Evolutionary conservation across 2,888 invertebrate species (phyloP), one percentile per base, ranked within the genome.

Genomic region (Acanthococcus lagerstroemiae): DNA sequence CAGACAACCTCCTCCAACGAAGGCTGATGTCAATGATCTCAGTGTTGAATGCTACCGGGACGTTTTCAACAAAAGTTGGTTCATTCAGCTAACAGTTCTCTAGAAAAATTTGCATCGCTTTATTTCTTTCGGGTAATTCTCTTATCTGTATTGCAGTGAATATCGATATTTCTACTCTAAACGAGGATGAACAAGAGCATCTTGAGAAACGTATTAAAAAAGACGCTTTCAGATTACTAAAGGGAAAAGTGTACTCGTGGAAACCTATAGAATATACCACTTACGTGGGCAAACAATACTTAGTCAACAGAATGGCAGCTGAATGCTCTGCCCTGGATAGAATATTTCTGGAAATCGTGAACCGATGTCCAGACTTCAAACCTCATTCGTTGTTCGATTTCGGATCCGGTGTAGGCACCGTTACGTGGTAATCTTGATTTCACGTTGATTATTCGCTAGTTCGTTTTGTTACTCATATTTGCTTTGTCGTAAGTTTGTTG

Each of bases 371-470:
- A 0, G 75, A 82, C 19, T 95, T 88, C 74, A 79, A 79, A 67
- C 95, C 95, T 0, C 78, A 81, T 67, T 83, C 84, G 68, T 81
- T 92, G 70, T 88, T 95, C 71, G 95, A 96, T 78, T 93, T 90
- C 76, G 96, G 95, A 0, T 90, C 94, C 4, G 96, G 96, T 0
- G 78, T 90, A 4, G 95, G 94, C 0, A 87, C 90, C 0, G 88
- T 84, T 0, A 83, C 85, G 63, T 94, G 94, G 94, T 81, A 73
- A 72, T 73, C 70, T 37, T n/a, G n/a, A n/a, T n/a, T n/a, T n/a
- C n/a, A n/a, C n/a, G n/a, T n/a, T n/a, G n/a, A n/a, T n/a, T 65
- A n/a, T 26, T 56, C 61, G 60, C 55, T 30, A 15, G 3, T 15
- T 48, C n/a, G 6, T 50, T 65, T 50, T 30, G 54, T 65, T 46